phyloP scores from a whole-genome alignment of 2,113 vertebrate genomes.

The Hemichromis elongatus region DNA sequence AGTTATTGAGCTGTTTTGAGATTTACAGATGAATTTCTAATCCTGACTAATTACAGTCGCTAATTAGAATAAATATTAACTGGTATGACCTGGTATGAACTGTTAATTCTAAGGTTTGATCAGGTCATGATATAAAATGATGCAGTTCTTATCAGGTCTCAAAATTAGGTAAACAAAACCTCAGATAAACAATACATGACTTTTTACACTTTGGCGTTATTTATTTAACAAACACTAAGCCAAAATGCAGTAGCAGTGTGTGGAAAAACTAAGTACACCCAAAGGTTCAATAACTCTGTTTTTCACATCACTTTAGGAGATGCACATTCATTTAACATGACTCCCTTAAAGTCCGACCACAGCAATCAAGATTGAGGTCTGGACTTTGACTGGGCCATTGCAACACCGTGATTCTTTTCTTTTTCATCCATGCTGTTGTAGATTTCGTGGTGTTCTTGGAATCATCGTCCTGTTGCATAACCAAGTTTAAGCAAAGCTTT shows the following conservation, averaged over 20 bases:
- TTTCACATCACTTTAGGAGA: background rate
- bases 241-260: background rate
- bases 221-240: background rate
- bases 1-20: background rate
- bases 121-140: background rate
- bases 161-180: background rate
- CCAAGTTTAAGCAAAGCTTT: background rate
- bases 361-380: background rate
- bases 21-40: background rate
- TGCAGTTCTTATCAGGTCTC: background rate
- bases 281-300: background rate
- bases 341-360: background rate
- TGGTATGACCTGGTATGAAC: background rate
- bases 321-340: background rate
- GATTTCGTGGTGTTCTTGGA: background rate
- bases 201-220: background rate
- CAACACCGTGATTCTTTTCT: background rate
- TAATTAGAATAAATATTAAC: background rate
- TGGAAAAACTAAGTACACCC: background rate
- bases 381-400: background rate
- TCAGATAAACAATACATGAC: background rate
- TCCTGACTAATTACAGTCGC: background rate
- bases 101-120: background rate
- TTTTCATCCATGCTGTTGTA: no score
- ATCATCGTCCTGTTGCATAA: background rate